phyloP scores from a whole-genome alignment of 2,113 vertebrate genomes.

The Athene noctua region DNA sequence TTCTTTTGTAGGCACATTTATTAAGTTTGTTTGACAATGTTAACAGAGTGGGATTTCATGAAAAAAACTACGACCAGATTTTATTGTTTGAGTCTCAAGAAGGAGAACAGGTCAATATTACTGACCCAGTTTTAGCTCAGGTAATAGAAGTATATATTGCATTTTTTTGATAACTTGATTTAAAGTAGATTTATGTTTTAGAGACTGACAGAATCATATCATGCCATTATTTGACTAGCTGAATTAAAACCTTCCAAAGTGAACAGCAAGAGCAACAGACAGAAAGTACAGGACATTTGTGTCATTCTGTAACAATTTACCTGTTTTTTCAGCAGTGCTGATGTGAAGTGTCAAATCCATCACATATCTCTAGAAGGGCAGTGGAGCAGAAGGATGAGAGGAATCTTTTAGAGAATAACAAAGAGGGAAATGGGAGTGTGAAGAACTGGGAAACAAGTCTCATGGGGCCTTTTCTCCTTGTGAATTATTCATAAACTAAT shows the following conservation, averaged over 20 bases:
- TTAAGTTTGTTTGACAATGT: slow-evolving; percentile 76
- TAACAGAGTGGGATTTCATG: slow-evolving; percentile 69
- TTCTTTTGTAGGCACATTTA: slow-evolving; percentile 65
- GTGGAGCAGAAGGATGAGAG: background rate
- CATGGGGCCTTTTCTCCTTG: background rate
- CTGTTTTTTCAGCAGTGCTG: background rate
- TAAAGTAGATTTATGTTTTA: slow-evolving; percentile 9
- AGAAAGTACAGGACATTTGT: background rate
- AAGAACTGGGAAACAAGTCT: background rate
- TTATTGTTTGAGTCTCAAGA: slow-evolving; percentile 74
- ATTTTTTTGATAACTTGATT: slow-evolving; percentile 31
- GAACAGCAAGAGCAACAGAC: background rate
- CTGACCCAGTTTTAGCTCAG: slow-evolving; percentile 71
- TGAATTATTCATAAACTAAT: slow-evolving; percentile 51
- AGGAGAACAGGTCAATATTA: slow-evolving; percentile 70
- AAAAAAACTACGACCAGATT: slow-evolving; percentile 75
- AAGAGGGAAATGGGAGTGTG: background rate
- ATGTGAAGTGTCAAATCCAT: background rate
- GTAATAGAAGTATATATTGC: slow-evolving; percentile 48
- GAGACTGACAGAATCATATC: background rate
- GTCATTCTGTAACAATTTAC: background rate
- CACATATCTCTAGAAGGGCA: background rate
- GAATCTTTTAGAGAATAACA: background rate
- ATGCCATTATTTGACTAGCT: background rate
- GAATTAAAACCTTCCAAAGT: background rate